Base-by-base conservation (phyloP, 2,113 vertebrate genomes). In the Ammospiza nelsoni region DNA sequence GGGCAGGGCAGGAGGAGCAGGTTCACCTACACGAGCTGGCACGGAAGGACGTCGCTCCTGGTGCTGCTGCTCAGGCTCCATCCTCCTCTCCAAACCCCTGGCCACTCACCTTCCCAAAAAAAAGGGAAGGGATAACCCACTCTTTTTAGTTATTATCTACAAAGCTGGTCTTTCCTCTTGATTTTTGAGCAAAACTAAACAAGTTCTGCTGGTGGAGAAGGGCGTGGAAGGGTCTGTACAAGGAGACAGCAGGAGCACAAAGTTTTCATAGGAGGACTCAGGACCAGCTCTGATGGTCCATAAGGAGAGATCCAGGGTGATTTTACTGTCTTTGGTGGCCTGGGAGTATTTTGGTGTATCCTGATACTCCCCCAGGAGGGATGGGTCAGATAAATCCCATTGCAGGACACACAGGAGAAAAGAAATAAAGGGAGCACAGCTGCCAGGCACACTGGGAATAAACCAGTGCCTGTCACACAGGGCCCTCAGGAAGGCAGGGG, bases 1-100 rank as follows among this genome's bases (percentile, higher is more conserved):
- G 94, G 95, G 77, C 69, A 89, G 95, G 92, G 91, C 94, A 93
- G 57, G 20, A 95, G 69, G 86, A 96, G 76, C 61, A 44, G 68
- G 65, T 87, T 93, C 91, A 92, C 86, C 83, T 43, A n/a, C 59
- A 23, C 75, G 58, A 88, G 83, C 88, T 66, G 85, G 83, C 63
- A 80, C 18, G 1, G 76, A 84, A 10, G 4, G 91, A 49, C 57
- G 59, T 12, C 80, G 77, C 62, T 87, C 3, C 59, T 39, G 59
- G 0, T 72, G 90, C 77, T 87, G 84, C 82, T 2, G 11, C 35
- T 63, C 87, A 33, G 82, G 77, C 52, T 51, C 35, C 76, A 4
- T 65, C 57, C 57, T 91, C 73, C 73, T 48, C 84, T 28, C 80
- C 2, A 5, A 89, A 81, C n/a, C 73, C 48, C 59, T 41, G 68